Percentiles rank a stretch among this genome's conserved stretches.
phyloP scores from a whole-genome alignment of 2,797 vertebrate genomes.

The Xenopus petersii region DNA sequence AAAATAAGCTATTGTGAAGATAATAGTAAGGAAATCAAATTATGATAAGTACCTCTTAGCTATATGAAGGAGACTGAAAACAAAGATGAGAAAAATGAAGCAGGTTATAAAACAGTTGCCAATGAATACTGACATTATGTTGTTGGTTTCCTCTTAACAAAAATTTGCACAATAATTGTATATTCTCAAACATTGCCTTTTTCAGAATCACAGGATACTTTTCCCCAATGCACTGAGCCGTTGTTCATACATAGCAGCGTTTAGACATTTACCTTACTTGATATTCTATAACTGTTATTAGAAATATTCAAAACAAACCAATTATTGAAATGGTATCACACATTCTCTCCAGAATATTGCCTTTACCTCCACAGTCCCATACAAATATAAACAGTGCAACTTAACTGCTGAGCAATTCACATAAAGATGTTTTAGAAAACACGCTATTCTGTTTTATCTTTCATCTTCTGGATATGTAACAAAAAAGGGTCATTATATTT shows the following conservation, averaged over 20 bases:
- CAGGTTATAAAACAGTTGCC: not conserved
- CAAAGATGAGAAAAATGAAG: not conserved
- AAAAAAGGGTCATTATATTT: too few relatives aligned
- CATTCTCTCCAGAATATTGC: too few relatives aligned
- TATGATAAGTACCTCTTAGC: conserved; percentile 1
- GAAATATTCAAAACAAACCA: conserved; percentile 22
- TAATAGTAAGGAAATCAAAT: conserved; percentile 6
- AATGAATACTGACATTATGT: conserved; percentile 26
- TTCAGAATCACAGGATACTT: not conserved
- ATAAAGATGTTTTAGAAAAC: too few relatives aligned
- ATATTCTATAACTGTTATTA: conserved; percentile 25
- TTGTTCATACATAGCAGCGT: too few relatives aligned
- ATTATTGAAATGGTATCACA: not conserved
- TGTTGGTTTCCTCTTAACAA: not conserved
- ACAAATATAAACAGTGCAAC: too few relatives aligned
- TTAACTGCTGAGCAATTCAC: too few relatives aligned
- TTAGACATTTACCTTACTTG: not conserved
- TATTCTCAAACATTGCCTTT: conserved; percentile 16
- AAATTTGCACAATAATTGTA: conserved; percentile 11
- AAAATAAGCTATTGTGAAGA: not conserved
- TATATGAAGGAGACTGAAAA: not conserved
- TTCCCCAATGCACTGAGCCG: conserved; percentile 6
- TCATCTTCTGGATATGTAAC: too few relatives aligned
- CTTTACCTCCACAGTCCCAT: too few relatives aligned
- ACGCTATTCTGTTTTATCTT: too few relatives aligned